Base-by-base conservation (phyloP, 1,140 invertebrate genomes). In the Drosophila ohnishii region DNA sequence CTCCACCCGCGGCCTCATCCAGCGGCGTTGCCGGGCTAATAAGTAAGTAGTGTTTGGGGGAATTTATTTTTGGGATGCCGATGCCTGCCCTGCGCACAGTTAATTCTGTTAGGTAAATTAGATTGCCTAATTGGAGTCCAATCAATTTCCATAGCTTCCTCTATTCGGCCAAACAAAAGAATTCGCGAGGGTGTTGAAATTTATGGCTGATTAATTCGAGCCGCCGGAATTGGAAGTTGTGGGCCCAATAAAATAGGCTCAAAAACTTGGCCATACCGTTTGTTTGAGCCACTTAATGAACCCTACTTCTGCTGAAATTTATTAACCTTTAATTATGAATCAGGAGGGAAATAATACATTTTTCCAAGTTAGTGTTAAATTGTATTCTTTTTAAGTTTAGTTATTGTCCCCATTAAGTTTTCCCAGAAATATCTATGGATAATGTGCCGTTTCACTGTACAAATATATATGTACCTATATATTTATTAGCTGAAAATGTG, bases 81-180 rank as follows among this genome's bases (percentile, higher is more conserved):
- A 64, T 62, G 73, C 56, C 51, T 48, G 35, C 35, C 34, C 42
- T 34, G 34, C 19, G 51, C 44, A 30, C 58, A 39, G 83, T 67
- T 86, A 87, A 79, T 86, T 83, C 76, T 64, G 75, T 79, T 83
- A 88, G 78, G 74, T 78, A 86, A 83, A 86, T 86, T 86, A 83
- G 79, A 76, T 88, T 79, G 75, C 66, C 75, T 86, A 86, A 86
- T 86, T 86, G 83, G 84, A 86, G 80, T 73, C 79, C 83, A 87
- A 86, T 86, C 81, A 88, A 87, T 86, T 86, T 73, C 51, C 72
- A 79, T 65, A 76, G 83, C 79, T 75, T 48, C 58, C 44, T 35
- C 55, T 70, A 75, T 86, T 78, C 80, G 65, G 59, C 47, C 42
- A 53, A 55, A 76, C 73, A 67, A 76, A 75, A 50, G 55, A 75